Percentiles rank a stretch among this genome's conserved stretches.
Evolutionary conservation across 2,113 vertebrate genomes (phyloP).

Genomic region (Protobothrops flavoviridis): DNA sequence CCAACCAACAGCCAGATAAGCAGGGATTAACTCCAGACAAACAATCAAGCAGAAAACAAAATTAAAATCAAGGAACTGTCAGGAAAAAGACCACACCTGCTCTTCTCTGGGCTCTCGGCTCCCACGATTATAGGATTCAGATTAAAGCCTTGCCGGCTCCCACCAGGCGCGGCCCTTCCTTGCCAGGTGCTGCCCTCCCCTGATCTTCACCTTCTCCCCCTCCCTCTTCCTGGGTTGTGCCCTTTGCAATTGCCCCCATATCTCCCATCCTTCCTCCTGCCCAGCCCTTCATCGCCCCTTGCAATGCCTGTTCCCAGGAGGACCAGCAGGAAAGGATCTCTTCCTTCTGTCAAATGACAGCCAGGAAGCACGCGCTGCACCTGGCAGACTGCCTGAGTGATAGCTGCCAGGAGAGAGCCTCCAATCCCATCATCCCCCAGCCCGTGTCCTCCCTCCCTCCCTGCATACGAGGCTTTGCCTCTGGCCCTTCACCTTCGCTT

Average conservation of each 20-base stretch:
- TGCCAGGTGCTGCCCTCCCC: too few species aligned
- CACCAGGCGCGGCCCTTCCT: not conserved
- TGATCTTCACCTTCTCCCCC: too few species aligned
- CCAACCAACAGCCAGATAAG: not conserved
- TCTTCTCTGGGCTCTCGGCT: not conserved
- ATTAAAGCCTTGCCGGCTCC: not conserved
- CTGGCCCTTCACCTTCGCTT: not conserved
- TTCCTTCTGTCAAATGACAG: not conserved
- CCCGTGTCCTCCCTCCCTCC: not conserved
- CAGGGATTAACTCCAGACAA: not conserved
- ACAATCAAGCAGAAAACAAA: not conserved
- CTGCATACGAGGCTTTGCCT: not conserved
- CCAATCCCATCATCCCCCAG: too few species aligned
- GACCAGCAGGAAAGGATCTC: too few species aligned
- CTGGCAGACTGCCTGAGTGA: not conserved
- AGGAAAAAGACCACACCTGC: not conserved
- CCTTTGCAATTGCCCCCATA: too few species aligned
- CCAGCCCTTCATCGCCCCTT: too few species aligned
- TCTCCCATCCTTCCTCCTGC: too few species aligned
- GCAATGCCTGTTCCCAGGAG: too few species aligned
- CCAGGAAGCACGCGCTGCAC: not conserved
- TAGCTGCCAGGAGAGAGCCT: not conserved
- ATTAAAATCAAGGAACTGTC: not conserved
- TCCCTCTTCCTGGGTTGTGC: too few species aligned
- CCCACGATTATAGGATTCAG: not conserved